Evolutionary conservation across 2,113 vertebrate species (phyloP).

Genomic region (Onychorhynchus coronatus): DNA sequence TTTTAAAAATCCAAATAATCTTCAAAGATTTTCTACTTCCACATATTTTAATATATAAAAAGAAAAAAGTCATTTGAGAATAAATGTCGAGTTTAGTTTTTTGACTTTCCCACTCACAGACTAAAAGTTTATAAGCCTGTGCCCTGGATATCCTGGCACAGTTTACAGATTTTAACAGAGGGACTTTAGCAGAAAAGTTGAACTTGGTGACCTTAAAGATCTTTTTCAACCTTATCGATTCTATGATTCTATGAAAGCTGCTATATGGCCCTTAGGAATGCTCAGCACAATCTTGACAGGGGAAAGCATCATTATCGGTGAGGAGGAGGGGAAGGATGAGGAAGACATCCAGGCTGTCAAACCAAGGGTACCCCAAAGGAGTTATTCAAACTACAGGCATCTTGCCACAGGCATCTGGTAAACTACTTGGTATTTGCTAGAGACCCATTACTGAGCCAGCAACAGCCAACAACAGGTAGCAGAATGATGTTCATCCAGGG

Average conservation of each 20-base stretch:
- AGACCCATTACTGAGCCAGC: background rate
- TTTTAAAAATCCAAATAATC: background rate
- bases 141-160: background rate
- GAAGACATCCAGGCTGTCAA: background rate
- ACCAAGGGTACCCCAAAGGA: background rate
- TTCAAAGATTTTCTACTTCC: background rate
- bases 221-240: background rate
- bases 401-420: background rate
- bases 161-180: background rate
- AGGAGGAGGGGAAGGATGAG: background rate
- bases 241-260: background rate
- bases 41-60: background rate
- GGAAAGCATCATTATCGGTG: background rate
- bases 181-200: background rate
- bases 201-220: background rate
- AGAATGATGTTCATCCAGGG: background rate
- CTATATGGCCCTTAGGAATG: background rate
- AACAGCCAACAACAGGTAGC: background rate
- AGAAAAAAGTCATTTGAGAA: background rate
- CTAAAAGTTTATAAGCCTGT: background rate
- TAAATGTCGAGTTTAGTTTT: background rate
- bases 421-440: background rate
- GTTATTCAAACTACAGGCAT: background rate
- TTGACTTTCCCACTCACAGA: background rate
- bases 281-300: background rate